A percentile compares a stretch with the other conserved stretches of the same genome.
phyloP scores from a whole-genome alignment of 2,888 invertebrate genomes.

The Pollenia angustigena region DNA sequence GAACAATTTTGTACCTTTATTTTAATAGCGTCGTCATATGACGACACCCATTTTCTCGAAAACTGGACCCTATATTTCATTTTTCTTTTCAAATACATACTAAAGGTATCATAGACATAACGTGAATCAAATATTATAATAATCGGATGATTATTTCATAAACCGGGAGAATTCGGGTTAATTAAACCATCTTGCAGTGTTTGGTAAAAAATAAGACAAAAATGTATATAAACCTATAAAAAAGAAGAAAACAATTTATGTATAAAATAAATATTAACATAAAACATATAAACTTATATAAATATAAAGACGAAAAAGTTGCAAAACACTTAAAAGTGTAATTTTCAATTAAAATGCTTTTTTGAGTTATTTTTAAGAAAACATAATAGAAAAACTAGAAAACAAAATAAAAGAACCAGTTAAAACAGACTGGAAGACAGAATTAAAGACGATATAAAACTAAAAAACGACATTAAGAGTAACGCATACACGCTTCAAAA shows the following conservation, averaged over 20 bases:
- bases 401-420: neutral
- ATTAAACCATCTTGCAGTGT: neutral
- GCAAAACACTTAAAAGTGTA: slow-evolving; percentile 80
- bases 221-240: neutral
- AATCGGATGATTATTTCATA: too few relatives aligned
- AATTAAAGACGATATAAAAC: neutral
- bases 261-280: slow-evolving; percentile 7
- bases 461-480: too few relatives aligned
- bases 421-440: slow-evolving; percentile 9
- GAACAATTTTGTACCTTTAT: too few relatives aligned
- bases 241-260: neutral
- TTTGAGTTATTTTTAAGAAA: slow-evolving; percentile 77
- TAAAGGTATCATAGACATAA: too few relatives aligned
- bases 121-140: too few relatives aligned
- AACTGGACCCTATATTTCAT: too few relatives aligned
- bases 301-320: slow-evolving; percentile 33
- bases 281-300: slow-evolving; percentile 7
- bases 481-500: too few relatives aligned
- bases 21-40: too few relatives aligned
- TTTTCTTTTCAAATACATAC: too few relatives aligned
- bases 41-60: too few relatives aligned
- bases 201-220: neutral
- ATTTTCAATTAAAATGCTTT: slow-evolving; percentile 82
- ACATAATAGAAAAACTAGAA: slow-evolving; percentile 7
- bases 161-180: too few relatives aligned